These are phyloP conservation scores for Drosophila baimaii DNA, from an alignment of 1,140 invertebrate genomes.

Conservation along the genomic window DNA sequence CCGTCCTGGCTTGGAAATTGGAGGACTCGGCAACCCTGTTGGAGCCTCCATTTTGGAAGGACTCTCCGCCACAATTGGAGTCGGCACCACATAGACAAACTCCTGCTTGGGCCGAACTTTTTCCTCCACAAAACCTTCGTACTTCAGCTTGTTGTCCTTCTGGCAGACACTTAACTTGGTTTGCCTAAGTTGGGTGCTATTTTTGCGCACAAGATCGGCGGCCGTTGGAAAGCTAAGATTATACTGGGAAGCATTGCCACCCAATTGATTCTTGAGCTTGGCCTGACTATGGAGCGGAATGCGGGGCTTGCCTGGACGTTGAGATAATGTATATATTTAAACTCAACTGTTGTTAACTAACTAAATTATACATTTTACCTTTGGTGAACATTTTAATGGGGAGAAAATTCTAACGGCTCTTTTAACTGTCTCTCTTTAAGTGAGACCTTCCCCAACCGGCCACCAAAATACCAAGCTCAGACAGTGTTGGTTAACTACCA, in stretches of 20 bases:
- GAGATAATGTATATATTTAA: not conserved
- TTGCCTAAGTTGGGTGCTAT: slow-evolving; percentile 57
- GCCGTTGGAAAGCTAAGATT: slow-evolving; percentile 60
- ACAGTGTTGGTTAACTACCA: not conserved
- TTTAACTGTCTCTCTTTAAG: not conserved
- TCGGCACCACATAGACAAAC: slow-evolving; percentile 54
- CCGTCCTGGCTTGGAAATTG: slow-evolving; percentile 48
- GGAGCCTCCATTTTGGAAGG: slow-evolving; percentile 19
- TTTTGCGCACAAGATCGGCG: slow-evolving; percentile 43
- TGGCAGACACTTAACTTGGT: slow-evolving; percentile 60
- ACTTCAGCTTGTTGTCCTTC: slow-evolving; percentile 62
- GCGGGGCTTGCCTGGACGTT: slow-evolving; percentile 14
- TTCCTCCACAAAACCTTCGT: slow-evolving; percentile 58
- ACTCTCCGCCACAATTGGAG: slow-evolving; percentile 5
- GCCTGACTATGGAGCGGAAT: slow-evolving; percentile 45
- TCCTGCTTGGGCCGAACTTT: slow-evolving; percentile 43
- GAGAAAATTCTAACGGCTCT: slow-evolving; percentile 25
- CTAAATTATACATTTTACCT: slow-evolving; percentile 16
- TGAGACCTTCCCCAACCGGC: not conserved
- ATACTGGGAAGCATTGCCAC: slow-evolving; percentile 1
- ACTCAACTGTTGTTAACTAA: not conserved
- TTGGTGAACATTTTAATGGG: slow-evolving; percentile 56
- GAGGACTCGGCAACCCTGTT: slow-evolving; percentile 11
- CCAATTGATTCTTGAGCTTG: slow-evolving; percentile 46
- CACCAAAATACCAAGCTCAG: no score